Base-by-base conservation (phyloP, 2,888 invertebrate genomes). In the Drosophila testacea region DNA sequence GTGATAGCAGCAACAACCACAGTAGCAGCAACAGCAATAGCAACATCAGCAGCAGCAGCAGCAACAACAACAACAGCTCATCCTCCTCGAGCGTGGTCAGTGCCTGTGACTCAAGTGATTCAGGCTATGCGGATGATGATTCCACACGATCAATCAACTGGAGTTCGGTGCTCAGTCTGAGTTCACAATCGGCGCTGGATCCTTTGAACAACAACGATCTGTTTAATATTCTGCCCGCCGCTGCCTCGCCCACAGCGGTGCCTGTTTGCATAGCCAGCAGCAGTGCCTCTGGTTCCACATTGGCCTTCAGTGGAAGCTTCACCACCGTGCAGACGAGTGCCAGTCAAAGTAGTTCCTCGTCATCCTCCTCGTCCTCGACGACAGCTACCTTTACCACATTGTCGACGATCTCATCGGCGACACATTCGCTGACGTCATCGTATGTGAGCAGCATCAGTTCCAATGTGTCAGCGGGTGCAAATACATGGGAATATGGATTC, bases 141-240 rank as follows among this genome's bases (percentile, higher is more conserved):
- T 94, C 94, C 90, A 95, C 95, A 90, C 95, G 96, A 83, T 95
- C 96, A 86, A 97, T 97, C 93, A 97, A 97, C 93, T 97, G 97
- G 97, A 96, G 97, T 92, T 97, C 97, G 55, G 97, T 97, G 88
- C 94, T 97, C 77, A 97, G 96, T 91, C 94, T 97, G 52, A 96
- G 96, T 82, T 96, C 96, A 79, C 96, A 97, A 91, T 96, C 96
- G 70, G 97, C 97, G 91, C 94, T 97, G 64, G 97, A 97, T 93
- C 96, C 96, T 77, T 92, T 95, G 50, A 95, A 95, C 91, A 95
- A 96, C 93, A 96, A 96, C 93, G 96, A 97, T 93, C 93, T 96
- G 81, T 95, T 92, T 50, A 90, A 91, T 61, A 91, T 91, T 61
- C 70, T 92, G 61, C 92, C 92, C 13, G 89, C 92, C 39, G 89